Evolutionary conservation across 2,797 vertebrate genomes (phyloP).

Genomic region (Girardinus metallicus): DNA sequence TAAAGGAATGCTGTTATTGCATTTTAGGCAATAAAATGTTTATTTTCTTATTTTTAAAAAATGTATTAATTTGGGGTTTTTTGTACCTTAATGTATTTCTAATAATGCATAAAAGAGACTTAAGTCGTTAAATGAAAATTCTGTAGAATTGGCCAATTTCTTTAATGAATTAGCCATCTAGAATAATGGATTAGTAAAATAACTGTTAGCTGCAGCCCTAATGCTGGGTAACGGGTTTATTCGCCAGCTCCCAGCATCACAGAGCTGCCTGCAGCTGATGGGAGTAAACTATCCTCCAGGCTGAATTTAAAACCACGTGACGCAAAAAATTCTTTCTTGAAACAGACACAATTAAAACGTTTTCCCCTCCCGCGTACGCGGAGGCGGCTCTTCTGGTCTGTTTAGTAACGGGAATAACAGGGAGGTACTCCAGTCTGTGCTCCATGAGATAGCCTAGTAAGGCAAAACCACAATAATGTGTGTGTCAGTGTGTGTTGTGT

Average conservation of each 20-base stretch:
- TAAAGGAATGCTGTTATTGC: too few species aligned
- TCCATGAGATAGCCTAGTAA: slow-evolving; percentile 40
- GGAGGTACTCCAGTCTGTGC: slow-evolving; percentile 41
- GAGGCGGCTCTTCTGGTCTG: slow-evolving; percentile 21
- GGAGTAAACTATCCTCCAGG: slow-evolving; percentile 8
- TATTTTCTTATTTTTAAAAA: too few species aligned
- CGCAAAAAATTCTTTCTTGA: slow-evolving; percentile 11
- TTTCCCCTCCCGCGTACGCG: background rate
- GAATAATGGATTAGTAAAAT: too few species aligned
- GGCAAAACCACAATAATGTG: slow-evolving; percentile 57
- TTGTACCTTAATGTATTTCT: too few species aligned
- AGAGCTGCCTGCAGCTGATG: background rate
- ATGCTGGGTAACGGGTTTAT: background rate
- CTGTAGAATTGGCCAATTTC: too few species aligned
- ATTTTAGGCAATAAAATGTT: too few species aligned
- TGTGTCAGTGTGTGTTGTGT: slow-evolving; percentile 36
- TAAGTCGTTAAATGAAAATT: too few species aligned
- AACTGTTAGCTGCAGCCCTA: too few species aligned
- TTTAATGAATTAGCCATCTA: too few species aligned
- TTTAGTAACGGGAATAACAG: slow-evolving; percentile 33
- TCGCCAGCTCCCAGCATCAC: slow-evolving; percentile 6
- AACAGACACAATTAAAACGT: background rate
- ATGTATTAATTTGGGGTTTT: too few species aligned
- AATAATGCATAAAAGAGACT: too few species aligned
- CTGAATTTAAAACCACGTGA: slow-evolving; percentile 40